A percentile compares a stretch with the other conserved stretches of the same genome.
Evolutionary conservation across 2,797 vertebrate species (phyloP).

Genomic region (Crax fasciolata): DNA sequence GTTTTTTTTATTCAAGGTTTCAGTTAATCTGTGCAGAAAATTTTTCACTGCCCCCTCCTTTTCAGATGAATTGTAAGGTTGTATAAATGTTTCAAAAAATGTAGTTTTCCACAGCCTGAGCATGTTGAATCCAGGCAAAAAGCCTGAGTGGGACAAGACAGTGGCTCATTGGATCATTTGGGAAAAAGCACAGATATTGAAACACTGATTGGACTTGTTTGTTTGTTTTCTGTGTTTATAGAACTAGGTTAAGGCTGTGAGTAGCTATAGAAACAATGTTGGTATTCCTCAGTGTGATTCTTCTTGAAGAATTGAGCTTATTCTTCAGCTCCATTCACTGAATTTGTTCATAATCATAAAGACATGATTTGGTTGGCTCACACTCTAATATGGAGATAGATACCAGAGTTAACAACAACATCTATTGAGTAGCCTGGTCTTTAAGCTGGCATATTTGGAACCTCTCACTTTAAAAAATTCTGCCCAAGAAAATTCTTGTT

Average conservation of each 20-base stretch:
- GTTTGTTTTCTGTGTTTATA: not conserved
- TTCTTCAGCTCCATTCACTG: not conserved
- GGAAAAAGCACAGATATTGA: not conserved
- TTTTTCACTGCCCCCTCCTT: not conserved
- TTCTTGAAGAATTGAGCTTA: not conserved
- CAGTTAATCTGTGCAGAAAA: not conserved
- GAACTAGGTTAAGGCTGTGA: not conserved
- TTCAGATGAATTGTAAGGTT: not conserved
- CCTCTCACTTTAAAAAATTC: not conserved
- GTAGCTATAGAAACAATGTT: not conserved
- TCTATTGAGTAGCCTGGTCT: not conserved
- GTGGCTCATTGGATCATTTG: not conserved
- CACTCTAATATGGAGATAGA: not conserved
- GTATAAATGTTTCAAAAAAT: not conserved
- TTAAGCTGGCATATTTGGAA: not conserved
- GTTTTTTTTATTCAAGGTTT: not conserved
- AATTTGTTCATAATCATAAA: not conserved
- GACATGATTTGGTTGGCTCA: not conserved
- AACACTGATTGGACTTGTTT: not conserved
- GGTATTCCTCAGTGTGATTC: not conserved
- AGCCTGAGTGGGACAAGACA: not conserved
- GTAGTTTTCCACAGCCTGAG: not conserved
- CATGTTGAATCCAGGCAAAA: not conserved
- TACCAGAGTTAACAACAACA: not conserved
- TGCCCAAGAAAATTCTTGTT: not conserved